Base-by-base conservation (phyloP, 92 coral and sea anemone species). In the Palythoa grandiflora region DNA sequence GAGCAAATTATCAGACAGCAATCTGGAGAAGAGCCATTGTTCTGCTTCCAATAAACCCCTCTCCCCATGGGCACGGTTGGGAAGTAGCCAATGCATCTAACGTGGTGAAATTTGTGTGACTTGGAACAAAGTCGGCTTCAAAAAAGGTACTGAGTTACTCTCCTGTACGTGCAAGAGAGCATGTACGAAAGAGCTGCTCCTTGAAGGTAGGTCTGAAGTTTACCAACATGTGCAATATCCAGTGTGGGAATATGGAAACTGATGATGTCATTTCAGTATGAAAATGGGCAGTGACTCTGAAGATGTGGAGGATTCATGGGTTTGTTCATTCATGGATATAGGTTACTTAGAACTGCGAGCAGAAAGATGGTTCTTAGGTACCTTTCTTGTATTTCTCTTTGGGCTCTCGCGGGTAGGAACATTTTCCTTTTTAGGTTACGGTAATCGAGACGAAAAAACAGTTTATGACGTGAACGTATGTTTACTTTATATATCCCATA, bases 1-100 rank as follows among this genome's bases (percentile, higher is more conserved):
- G 83, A 70, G 77, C 84, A 14, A 87, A 87, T 83, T 91, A 81
- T 20, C 93, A 83, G 68, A 88, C 89, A 83, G 90, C 88, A 61
- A 74, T 87, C 57, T 87, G 90, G 93, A 74, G 91, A 59, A 53
- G 90, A 66, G 93, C 83, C 50, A 35, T 57, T 6, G 40, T 71
- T 76, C 87, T 75, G 44, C 90, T 21, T 68, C 85, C 78, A 68
- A 39, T 63, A 40, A 77, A 79, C 71, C 84, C 93, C 68, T 90
- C 88, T 39, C 85, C 88, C 14, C 75, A 78, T 68, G 90, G 80
- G 28, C 86, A 88, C 63, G 75, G 61, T 68, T 81, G 88, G 85
- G 75, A 87, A 50, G 90, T 80, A 73, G 55, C 28, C 78, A 52
- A 55, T 51, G 68, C 19, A 47, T 80, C 90, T 36, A 53, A 79